Conservation (phyloP, 2,113 vertebrate species). For the Istiophorus platypterus region DNA sequence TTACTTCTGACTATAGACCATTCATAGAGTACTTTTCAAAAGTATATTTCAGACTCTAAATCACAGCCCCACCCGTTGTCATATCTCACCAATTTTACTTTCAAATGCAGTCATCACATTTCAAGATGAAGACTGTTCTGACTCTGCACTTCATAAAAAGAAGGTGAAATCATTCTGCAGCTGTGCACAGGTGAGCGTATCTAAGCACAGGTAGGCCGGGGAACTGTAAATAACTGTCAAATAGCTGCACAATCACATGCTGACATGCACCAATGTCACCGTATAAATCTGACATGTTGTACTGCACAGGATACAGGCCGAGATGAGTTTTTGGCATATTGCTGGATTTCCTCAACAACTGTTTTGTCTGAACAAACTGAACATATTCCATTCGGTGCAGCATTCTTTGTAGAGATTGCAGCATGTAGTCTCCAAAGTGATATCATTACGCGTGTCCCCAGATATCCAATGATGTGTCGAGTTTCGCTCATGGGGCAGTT, state of each 20-base stretch:
- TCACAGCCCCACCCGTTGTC: slow-evolving; percentile 41
- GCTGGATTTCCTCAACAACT: neutral
- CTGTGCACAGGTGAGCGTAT: slow-evolving; percentile 4
- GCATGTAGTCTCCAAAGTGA: neutral
- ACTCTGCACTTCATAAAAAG: slow-evolving; percentile 30
- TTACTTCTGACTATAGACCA: slow-evolving; percentile 42
- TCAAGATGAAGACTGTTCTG: neutral
- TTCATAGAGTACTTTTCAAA: slow-evolving; percentile 35
- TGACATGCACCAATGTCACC: neutral
- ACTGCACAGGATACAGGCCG: slow-evolving; percentile 3
- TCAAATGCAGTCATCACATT: neutral
- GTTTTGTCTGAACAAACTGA: neutral
- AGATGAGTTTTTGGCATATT: slow-evolving; percentile 7
- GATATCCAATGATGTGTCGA: neutral
- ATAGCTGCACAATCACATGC: neutral
- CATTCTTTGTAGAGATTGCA: neutral
- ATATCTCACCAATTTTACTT: slow-evolving; percentile 14
- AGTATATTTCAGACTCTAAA: slow-evolving; percentile 14
- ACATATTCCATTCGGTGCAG: neutral
- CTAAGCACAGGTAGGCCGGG: neutral
- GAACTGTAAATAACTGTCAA: neutral
- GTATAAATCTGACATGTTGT: slow-evolving; percentile 14
- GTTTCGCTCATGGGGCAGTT: neutral
- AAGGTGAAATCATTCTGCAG: neutral
- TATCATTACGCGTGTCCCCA: neutral